Conservation (phyloP, 2,113 vertebrate genomes). For the Steatornis caripensis region DNA sequence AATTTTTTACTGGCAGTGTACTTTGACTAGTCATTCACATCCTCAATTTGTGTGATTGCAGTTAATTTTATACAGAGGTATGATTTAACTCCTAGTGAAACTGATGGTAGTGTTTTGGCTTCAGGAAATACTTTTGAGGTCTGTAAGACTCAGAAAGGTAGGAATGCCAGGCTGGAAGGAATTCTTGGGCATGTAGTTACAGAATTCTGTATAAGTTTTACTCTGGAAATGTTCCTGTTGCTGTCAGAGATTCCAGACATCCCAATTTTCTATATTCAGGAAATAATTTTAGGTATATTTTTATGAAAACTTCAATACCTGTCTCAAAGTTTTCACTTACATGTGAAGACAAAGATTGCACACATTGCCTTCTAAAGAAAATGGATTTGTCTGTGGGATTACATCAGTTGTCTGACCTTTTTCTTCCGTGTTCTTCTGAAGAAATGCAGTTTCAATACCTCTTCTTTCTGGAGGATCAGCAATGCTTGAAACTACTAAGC, state of each 20-base stretch:
- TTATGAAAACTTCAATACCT: neutral
- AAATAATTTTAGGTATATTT: neutral
- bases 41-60: neutral
- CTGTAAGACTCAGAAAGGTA: neutral
- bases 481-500: neutral
- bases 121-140: neutral
- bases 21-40: neutral
- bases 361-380: neutral
- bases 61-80: neutral
- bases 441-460: neutral
- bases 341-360: neutral
- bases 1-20: neutral
- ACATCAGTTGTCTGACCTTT: neutral
- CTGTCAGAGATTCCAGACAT: neutral
- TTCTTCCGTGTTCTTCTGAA: neutral
- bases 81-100: neutral
- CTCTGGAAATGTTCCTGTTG: neutral
- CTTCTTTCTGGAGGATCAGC: neutral
- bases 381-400: neutral
- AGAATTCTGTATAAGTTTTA: neutral
- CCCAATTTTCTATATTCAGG: neutral
- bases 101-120: neutral
- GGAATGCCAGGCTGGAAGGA: neutral
- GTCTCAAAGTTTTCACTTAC: constrained; percentile 10
- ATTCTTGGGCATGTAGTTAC: neutral